A percentile compares a stretch with the other conserved stretches of the same genome.
These are phyloP conservation scores for Saccostrea echinata DNA, from an alignment of 1,140 invertebrate species.

Conservation along the genomic window DNA sequence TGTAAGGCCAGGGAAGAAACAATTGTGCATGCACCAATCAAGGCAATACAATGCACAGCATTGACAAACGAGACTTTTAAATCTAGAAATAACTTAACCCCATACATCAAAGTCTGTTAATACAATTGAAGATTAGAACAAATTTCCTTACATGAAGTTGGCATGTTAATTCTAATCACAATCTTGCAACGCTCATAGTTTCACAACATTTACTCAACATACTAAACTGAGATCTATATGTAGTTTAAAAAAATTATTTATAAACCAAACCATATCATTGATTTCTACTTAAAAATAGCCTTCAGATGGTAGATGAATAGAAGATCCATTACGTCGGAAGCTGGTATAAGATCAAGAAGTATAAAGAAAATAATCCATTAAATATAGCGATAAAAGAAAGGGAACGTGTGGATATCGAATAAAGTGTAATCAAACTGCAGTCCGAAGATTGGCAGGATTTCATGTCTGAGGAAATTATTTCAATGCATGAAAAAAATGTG, in stretches of 20 bases:
- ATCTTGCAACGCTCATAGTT: not conserved
- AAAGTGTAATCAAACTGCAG: not conserved
- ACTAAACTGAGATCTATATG: not conserved
- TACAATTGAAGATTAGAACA: slow-evolving; percentile 26
- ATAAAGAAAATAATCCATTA: not conserved
- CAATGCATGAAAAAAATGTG: not conserved
- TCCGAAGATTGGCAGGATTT: slow-evolving; percentile 14
- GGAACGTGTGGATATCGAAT: not conserved
- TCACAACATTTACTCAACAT: not conserved
- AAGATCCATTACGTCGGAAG: not conserved
- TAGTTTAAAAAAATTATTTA: not conserved
- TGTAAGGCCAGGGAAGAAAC: not conserved
- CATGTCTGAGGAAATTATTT: not conserved
- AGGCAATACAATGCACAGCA: not conserved
- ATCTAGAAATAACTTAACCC: not conserved
- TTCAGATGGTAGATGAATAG: not conserved
- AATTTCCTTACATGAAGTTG: not conserved
- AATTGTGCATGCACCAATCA: not conserved
- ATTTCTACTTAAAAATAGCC: not conserved
- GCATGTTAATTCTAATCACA: not conserved
- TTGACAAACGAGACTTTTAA: slow-evolving; percentile 30
- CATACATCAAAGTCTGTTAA: not conserved
- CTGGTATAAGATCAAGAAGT: not conserved
- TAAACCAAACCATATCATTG: not conserved
- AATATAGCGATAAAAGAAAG: not conserved